Evolutionary conservation across 2,113 vertebrate species (phyloP), one percentile per base, ranked within the genome.

Genomic region (Indicator indicator): DNA sequence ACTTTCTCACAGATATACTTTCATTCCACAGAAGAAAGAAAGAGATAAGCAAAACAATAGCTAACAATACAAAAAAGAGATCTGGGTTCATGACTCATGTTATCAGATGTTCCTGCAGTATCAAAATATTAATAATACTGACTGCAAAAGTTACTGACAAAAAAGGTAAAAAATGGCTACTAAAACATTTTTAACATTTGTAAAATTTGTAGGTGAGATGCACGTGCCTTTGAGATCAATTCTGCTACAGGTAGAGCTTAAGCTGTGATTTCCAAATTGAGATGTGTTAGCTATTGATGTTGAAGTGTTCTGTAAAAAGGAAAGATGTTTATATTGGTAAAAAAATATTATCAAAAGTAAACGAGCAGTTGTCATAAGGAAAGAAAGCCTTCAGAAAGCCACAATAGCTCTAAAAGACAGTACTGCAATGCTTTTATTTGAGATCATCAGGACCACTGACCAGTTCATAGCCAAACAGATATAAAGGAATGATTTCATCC

Each of bases 11-110:
- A 83, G 52, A n/a, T 76, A 46, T 50, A 27, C 20, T 76, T 44
- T 12, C 50, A 85, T 18, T 85, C 50, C 60, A 28, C 19, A 64
- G 38, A 78, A 68, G 69, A 94, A 88, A 75, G 48, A 85, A 56
- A 87, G 46, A 81, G 59, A 89, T 88, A 91, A 93, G 73, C 83
- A 88, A 75, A 93, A 69, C 33, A 74, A 44, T 5, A 95, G 54
- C 60, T n/a, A 77, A 86, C 26, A 83, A 75, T 36, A 54, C 62
- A 87, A 65, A 46, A 81, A 44, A 7, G 52, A 85, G 38, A 44
- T n/a, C n/a, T 73, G 83, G 56, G 75, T 60, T 69, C 75, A 62
- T 36, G 85, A 69, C 79, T 91, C 48, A 42, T 9, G 12, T 42
- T 94, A 93, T 80, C 73, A 89, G 91, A 88, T 83, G 56, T 89